Base-by-base conservation (phyloP, 2,888 invertebrate species). In the Lasius fuliginosus region DNA sequence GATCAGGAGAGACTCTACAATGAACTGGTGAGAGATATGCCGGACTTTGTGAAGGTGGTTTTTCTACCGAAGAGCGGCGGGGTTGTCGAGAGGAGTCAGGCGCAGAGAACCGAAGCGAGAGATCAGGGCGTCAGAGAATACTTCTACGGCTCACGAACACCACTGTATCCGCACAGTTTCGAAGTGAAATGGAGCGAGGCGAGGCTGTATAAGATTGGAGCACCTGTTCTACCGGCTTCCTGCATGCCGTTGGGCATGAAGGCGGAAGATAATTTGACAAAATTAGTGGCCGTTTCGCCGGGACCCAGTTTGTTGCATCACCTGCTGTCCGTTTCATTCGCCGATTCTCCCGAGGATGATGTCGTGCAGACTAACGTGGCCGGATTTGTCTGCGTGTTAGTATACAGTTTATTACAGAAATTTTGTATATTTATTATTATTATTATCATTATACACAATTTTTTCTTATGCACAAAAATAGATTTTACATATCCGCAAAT, bases 191-290 rank as follows among this genome's bases (percentile, higher is more conserved):
- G 98, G 96, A 95, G 96, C 1, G 99, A 99, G 90, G 96, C 99
- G 12, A 98, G 98, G 94, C 97, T 99, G 56, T 99, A 97, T 94
- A 99, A 99, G 96, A 98, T 99, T 92, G 99, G 99, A 15, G 99
- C 99, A 0, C 98, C 98, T 0, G 97, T 98, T 0, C 95, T 99
- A 82, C 99, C 99, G 0, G 98, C 98, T 93, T 99, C 99, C 2
- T 99, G 99, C 94, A 97, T 99, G 97, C 99, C 99, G 0, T 96
- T 99, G 83, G 99, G 99, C 73, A 99, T 99, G 98, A 98, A 98
- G 92, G 95, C 97, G 0, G 98, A 98, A 93, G 99, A 99, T 95
- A 98, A 98, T 94, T 96, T 98, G 86, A 99, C 98, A 0, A 98
- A 98, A 95, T 95, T 99, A 76, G 98, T 99, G 46, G 95, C 97